phyloP scores from a whole-genome alignment of 2,797 vertebrate species.

The Thunnus albacares region DNA sequence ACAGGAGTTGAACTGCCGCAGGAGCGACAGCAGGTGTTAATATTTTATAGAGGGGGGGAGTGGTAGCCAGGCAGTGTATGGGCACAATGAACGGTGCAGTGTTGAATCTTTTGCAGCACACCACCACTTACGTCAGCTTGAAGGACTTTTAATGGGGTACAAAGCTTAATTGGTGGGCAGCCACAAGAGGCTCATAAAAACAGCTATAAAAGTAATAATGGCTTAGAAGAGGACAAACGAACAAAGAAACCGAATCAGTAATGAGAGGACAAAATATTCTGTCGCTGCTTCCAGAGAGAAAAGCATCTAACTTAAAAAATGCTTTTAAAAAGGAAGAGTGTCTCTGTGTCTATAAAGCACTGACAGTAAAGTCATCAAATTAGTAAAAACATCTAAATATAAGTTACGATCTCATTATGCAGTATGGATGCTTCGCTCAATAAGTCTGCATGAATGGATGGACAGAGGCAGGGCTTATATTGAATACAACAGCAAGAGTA shows the following conservation, averaged over 20 bases:
- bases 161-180: conserved; percentile 77
- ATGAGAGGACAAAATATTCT: conserved; percentile 55
- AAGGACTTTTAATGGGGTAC: conserved; percentile 71
- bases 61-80: conserved; percentile 24
- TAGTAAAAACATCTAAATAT: neutral
- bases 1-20: conserved; percentile 48
- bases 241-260: conserved; percentile 74
- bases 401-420: neutral
- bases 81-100: conserved; percentile 37
- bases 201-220: conserved; percentile 79
- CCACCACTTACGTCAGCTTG: conserved; percentile 58
- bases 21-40: conserved; percentile 63
- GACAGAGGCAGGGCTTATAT: neutral
- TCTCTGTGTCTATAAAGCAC: neutral
- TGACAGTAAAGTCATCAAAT: neutral
- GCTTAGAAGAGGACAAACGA: conserved; percentile 71
- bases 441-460: neutral
- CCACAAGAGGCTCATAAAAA: conserved; percentile 75
- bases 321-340: conserved; percentile 1
- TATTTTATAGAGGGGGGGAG: conserved; percentile 59
- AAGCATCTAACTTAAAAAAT: conserved; percentile 22
- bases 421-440: neutral
- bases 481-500: conserved; percentile 4
- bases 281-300: conserved; percentile 12
- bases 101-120: conserved; percentile 45